A percentile compares a stretch with the other conserved stretches of the same genome.
phyloP scores from a whole-genome alignment of 2,113 vertebrate species.

The Rana temporaria region DNA sequence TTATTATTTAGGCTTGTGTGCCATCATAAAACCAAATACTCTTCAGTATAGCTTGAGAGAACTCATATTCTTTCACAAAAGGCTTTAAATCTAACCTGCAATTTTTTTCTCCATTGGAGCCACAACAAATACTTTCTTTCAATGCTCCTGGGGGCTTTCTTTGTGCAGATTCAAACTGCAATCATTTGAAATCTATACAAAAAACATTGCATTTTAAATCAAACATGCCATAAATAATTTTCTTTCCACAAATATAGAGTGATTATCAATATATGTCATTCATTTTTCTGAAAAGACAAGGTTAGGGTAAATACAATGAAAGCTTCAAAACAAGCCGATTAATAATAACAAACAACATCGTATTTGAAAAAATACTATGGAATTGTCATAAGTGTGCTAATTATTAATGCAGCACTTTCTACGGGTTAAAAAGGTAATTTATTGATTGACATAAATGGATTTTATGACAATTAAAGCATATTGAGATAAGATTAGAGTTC shows the following conservation, averaged over 20 bases:
- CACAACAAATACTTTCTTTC: constrained; percentile 1
- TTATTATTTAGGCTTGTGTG: constrained; percentile 14
- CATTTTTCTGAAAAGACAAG: neutral
- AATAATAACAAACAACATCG: no score
- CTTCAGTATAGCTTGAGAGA: constrained; percentile 34
- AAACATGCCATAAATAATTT: neutral
- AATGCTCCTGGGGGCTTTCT: constrained; percentile 4
- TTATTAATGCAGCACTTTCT: no score
- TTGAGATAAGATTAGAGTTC: no score
- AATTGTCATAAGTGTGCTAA: no score
- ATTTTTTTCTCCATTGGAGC: constrained; percentile 5
- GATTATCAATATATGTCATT: neutral
- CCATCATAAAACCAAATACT: constrained; percentile 39
- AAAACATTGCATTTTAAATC: neutral
- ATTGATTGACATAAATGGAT: no score
- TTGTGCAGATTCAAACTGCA: constrained; percentile 2
- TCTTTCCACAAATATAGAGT: neutral
- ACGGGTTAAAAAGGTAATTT: no score
- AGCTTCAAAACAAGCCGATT: no score
- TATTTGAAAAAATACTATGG: no score
- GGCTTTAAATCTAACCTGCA: constrained; percentile 36
- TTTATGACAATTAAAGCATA: no score
- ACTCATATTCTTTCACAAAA: constrained; percentile 40
- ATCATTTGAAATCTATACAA: constrained; percentile 8
- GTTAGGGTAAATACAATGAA: neutral